phyloP scores from a whole-genome alignment of 1,140 invertebrate species.

The Aphaenogaster rudis region DNA sequence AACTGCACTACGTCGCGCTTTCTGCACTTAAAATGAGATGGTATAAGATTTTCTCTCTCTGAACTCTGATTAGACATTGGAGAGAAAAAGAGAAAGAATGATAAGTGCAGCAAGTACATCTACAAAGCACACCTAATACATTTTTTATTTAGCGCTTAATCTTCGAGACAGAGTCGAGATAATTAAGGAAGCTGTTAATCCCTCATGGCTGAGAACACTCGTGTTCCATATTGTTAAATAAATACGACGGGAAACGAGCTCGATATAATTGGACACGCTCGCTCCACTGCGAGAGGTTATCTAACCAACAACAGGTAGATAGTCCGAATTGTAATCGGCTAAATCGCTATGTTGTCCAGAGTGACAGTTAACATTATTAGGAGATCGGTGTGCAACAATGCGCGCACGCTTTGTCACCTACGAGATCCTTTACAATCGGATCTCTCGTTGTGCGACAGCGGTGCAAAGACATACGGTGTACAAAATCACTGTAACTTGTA shows the following conservation, averaged over 20 bases:
- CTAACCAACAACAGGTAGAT: background rate
- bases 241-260: background rate
- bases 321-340: background rate
- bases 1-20: too few relatives aligned
- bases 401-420: background rate
- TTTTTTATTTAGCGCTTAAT: too few relatives aligned
- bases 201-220: background rate
- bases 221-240: background rate
- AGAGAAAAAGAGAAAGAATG: background rate
- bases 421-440: background rate
- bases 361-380: slow-evolving; percentile 33
- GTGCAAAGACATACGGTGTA: background rate
- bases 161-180: background rate
- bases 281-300: background rate
- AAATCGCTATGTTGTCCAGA: slow-evolving; percentile 37
- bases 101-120: too few relatives aligned
- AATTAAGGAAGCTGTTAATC: background rate
- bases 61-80: background rate
- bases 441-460: background rate
- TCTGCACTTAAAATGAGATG: too few relatives aligned
- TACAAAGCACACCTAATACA: too few relatives aligned
- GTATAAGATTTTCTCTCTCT: too few relatives aligned
- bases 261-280: background rate
- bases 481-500: background rate
- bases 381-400: background rate